Conservation (phyloP, 2,797 vertebrate species). For the Enteromius viviparus region DNA sequence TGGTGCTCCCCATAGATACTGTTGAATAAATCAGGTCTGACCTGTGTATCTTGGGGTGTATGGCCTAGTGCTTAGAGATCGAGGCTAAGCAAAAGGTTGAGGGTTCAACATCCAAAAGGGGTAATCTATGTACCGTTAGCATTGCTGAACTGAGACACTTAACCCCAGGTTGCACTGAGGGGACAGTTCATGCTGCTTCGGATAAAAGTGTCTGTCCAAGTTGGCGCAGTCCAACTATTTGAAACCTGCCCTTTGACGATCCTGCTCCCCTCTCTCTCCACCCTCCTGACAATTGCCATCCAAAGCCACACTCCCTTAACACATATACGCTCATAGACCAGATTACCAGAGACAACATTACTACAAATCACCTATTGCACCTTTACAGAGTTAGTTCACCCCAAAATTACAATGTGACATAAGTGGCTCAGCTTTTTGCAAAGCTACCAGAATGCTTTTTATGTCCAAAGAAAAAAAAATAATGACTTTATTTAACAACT, state of each 20-base stretch:
- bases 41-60: slow-evolving; percentile 1
- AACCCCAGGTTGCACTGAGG: background rate
- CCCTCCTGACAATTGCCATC: no score
- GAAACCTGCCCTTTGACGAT: background rate
- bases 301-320: no score
- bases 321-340: no score
- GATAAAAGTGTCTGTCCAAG: background rate
- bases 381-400: no score
- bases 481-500: no score
- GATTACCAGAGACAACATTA: no score
- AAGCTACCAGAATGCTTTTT: no score
- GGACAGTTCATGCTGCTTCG: background rate
- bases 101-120: slow-evolving; percentile 4
- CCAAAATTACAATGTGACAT: no score
- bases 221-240: background rate
- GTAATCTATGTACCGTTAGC: background rate
- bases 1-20: slow-evolving; percentile 13
- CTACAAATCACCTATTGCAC: no score
- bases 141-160: background rate
- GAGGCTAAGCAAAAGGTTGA: background rate
- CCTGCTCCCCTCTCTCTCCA: background rate
- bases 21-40: slow-evolving; percentile 29
- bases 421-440: no score
- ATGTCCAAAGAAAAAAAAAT: no score
- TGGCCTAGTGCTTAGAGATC: background rate